Evolutionary conservation across 2,113 vertebrate genomes (phyloP), one percentile per base, ranked within the genome.

Genomic region (Tauraco erythrolophus): DNA sequence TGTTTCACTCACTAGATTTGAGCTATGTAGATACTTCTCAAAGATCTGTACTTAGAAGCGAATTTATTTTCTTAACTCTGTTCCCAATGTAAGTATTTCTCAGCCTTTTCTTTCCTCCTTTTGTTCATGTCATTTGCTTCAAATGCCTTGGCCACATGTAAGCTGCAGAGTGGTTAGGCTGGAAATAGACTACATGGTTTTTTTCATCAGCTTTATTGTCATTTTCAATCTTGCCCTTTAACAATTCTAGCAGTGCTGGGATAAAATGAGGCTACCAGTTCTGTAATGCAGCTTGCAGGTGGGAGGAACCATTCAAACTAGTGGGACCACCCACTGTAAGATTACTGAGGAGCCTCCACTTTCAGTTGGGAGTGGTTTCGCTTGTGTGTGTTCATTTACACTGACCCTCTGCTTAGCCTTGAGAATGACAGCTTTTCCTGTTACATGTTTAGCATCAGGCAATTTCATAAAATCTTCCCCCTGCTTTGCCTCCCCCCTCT

Each of bases 151-250:
- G 18, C 24, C 35, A 45, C 23, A 4, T 9, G 35, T 57, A 39
- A 85, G 54, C 41, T 89, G 31, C 35, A 33, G 53, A 72, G 22
- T 48, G 51, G 22, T 60, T 60, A 68, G 31, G 31, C 14, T 93
- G 92, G n/a, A 80, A 75, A 68, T 14, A 69, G 21, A 3, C 37
- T 33, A 11, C 16, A 8, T 5, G 0, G 0, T 17, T 17, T 41
- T 43, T 85, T 85, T 37, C 14, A 45, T 64, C 9, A 9, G 12
- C 12, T 65, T 74, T 60, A 11, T 37, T 4, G 11, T 54, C 2
- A 17, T 30, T 72, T 83, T 45, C 61, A 31, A 1, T 79, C 28
- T 83, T 75, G 11, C 24, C 45, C 6, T 39, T 70, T 48, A 65
- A 48, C 12, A 70, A 5, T 76, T 80, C 28, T 33, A 51, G 46